These are phyloP conservation scores for Acrocyrtus sp. DNA, from an alignment of 2,888 invertebrate species.

Conservation along the genomic window DNA sequence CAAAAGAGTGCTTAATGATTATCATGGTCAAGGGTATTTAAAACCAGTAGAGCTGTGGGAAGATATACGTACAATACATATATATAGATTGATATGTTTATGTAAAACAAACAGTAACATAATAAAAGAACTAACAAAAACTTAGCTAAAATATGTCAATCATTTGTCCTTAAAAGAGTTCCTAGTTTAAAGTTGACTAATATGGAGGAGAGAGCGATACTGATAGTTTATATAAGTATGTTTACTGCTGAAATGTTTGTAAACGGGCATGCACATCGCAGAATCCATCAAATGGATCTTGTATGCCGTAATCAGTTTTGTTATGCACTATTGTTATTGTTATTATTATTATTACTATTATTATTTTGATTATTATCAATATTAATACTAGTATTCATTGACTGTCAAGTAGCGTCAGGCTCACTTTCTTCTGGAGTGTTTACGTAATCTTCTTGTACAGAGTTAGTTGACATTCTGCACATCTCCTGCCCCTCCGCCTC, in stretches of 20 bases:
- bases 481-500: constrained; percentile 63
- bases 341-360: constrained; percentile 1
- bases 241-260: neutral
- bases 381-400: too few relatives aligned
- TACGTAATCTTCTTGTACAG: constrained; percentile 40
- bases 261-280: constrained; percentile 31
- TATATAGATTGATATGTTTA: too few relatives aligned
- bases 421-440: constrained; percentile 49
- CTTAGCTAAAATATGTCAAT: too few relatives aligned
- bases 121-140: neutral
- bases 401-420: constrained; percentile 43
- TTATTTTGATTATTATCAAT: constrained; percentile 3
- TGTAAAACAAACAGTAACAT: constrained; percentile 15
- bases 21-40: constrained; percentile 14
- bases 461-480: constrained; percentile 54
- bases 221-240: constrained; percentile 18
- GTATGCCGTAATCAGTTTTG: neutral
- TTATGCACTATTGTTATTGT: constrained; percentile 3
- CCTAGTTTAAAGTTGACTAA: constrained; percentile 25
- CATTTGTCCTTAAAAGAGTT: constrained; percentile 8
- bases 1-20: too few relatives aligned
- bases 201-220: constrained; percentile 45
- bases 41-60: constrained; percentile 30
- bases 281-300: constrained; percentile 9
- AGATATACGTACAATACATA: constrained; percentile 23